Conservation (phyloP, 1,140 invertebrate species). For the Drosophila nikananu region DNA sequence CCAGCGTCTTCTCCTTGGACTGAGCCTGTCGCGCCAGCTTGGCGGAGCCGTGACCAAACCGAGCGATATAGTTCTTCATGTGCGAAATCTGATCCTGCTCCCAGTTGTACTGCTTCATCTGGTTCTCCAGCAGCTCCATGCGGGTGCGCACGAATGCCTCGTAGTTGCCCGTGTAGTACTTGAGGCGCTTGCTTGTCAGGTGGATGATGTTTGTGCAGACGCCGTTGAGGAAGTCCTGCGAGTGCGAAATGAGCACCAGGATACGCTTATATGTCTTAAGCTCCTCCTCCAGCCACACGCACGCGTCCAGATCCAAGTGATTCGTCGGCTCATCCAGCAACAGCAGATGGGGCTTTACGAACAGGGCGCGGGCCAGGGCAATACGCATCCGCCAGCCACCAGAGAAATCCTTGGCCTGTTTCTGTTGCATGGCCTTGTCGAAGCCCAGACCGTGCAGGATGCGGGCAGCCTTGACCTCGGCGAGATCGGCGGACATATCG, state of each 20-base stretch:
- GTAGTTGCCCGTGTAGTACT: constrained; percentile 98
- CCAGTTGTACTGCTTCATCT: constrained; percentile 99
- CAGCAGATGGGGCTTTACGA: constrained; percentile 96
- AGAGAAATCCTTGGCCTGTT: constrained; percentile 97
- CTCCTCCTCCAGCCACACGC: constrained; percentile 99
- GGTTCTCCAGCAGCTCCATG: constrained; percentile 98
- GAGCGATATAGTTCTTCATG: constrained; percentile 99
- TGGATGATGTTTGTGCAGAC: constrained; percentile 99
- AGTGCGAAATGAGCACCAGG: constrained; percentile 99
- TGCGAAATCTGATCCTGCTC: constrained; percentile 99
- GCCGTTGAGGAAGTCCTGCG: constrained; percentile 99
- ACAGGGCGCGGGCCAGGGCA: constrained; percentile 96
- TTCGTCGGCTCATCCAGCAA: constrained; percentile 99
- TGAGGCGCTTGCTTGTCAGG: constrained; percentile 96
- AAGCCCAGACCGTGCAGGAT: constrained; percentile 99
- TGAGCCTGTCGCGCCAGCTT: constrained; percentile 99
- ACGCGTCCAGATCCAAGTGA: constrained; percentile 99
- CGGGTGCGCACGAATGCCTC: constrained; percentile 97
- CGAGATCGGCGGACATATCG: constrained; percentile 97
- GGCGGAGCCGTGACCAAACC: constrained; percentile 99
- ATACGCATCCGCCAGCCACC: constrained; percentile 99
- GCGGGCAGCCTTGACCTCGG: constrained; percentile 96
- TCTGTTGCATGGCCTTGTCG: constrained; percentile 96
- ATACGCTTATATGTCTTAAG: constrained; percentile 98
- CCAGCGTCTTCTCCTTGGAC: constrained; percentile 99